Evolutionary conservation across 2,797 vertebrate genomes (phyloP).

Genomic region (Poecilia gillii): DNA sequence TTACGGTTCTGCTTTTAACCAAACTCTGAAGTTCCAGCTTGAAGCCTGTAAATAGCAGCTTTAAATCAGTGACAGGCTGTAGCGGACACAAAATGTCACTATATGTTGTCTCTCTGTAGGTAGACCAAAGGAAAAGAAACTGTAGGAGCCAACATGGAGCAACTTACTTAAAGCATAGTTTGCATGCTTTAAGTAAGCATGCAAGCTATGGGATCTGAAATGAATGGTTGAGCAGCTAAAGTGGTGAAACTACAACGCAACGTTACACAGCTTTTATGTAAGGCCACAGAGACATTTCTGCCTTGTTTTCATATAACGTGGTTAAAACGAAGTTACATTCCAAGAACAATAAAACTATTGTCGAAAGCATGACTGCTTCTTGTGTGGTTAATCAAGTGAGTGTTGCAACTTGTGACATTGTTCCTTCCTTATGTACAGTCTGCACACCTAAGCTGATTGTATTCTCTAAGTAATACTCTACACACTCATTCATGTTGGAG

Average conservation of each 20-base stretch:
- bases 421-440: background rate
- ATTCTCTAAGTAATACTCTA: background rate
- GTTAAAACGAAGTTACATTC: constrained; percentile 45
- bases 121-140: constrained; percentile 20
- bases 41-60: background rate
- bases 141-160: background rate
- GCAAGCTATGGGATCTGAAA: constrained; percentile 13
- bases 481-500: background rate
- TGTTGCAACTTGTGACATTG: background rate
- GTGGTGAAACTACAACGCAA: constrained; percentile 4
- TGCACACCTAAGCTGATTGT: background rate
- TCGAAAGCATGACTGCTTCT: constrained; percentile 17
- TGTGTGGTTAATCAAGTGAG: background rate
- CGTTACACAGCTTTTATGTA: constrained; percentile 44
- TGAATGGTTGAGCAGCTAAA: constrained; percentile 12
- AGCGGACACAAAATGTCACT: background rate
- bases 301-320: constrained; percentile 29
- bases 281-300: constrained; percentile 25
- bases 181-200: too few species aligned
- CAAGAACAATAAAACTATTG: constrained; percentile 70
- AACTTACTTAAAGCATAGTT: background rate
- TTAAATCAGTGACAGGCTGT: background rate
- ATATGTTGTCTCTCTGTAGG: background rate
- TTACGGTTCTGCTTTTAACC: background rate
- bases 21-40: background rate